These are phyloP conservation scores for Scomberomorus guttatus DNA, from an alignment of 2,797 vertebrate species.

Conservation along the genomic window DNA sequence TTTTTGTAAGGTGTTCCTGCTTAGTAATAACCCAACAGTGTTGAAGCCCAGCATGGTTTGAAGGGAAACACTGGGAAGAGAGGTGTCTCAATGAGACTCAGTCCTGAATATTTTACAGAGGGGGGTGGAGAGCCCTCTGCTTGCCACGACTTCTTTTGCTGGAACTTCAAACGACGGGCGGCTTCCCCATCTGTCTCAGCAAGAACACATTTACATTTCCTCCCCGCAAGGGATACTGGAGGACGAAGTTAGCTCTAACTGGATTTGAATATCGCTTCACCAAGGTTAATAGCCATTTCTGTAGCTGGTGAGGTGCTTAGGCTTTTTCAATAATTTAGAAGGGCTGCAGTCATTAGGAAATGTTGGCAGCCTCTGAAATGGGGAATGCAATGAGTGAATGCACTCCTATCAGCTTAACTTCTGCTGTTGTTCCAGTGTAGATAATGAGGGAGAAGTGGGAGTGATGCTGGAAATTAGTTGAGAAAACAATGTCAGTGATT, in stretches of 20 bases:
- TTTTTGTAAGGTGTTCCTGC: slow-evolving; percentile 58
- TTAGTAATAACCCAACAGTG: slow-evolving; percentile 66
- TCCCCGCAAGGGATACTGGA: slow-evolving; percentile 83
- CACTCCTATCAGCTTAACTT: slow-evolving; percentile 56
- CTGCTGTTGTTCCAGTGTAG: slow-evolving; percentile 54
- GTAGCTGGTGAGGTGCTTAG: slow-evolving; percentile 85
- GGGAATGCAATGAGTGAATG: slow-evolving; percentile 67
- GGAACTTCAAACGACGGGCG: slow-evolving; percentile 85
- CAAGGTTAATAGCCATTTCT: slow-evolving; percentile 89
- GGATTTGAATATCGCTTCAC: slow-evolving; percentile 86
- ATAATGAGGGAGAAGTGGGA: slow-evolving; percentile 60
- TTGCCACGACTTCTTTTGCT: slow-evolving; percentile 73
- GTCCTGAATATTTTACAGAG: slow-evolving; percentile 85
- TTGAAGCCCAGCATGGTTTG: slow-evolving; percentile 66
- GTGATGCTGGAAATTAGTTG: slow-evolving; percentile 53
- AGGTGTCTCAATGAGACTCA: slow-evolving; percentile 77
- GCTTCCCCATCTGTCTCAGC: slow-evolving; percentile 86
- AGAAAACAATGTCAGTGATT: slow-evolving; percentile 56
- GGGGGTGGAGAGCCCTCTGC: slow-evolving; percentile 73
- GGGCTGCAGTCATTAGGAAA: slow-evolving; percentile 80
- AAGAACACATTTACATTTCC: slow-evolving; percentile 88
- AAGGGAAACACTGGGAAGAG: slow-evolving; percentile 65
- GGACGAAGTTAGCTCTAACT: slow-evolving; percentile 83
- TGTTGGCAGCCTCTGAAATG: slow-evolving; percentile 75
- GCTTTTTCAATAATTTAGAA: slow-evolving; percentile 86